Evolutionary conservation across 2,113 vertebrate genomes (phyloP).

Genomic region (Mugil cephalus): DNA sequence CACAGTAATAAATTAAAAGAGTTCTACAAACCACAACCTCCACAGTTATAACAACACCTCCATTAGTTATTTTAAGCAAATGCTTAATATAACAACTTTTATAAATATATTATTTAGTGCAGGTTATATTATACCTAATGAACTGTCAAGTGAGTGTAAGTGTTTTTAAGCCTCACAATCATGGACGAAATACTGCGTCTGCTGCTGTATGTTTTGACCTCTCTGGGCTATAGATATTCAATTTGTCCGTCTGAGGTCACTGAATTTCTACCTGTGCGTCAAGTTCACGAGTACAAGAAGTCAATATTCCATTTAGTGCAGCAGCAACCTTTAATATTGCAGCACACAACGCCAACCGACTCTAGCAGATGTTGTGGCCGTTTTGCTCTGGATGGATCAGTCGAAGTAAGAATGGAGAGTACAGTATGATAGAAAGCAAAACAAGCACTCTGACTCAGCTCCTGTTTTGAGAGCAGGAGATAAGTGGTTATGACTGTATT

Average conservation of each 20-base stretch:
- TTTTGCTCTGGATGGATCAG: neutral
- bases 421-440: neutral
- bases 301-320: conserved; percentile 47
- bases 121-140: no score
- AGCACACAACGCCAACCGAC: neutral
- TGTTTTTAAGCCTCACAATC: conserved; percentile 1
- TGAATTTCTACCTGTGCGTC: conserved; percentile 23
- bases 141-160: no score
- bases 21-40: no score
- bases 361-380: neutral
- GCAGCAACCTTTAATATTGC: conserved; percentile 8
- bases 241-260: conserved; percentile 31
- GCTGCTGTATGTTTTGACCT: conserved; percentile 5
- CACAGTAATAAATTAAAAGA: no score
- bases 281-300: conserved; percentile 17
- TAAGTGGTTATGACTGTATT: conserved; percentile 25
- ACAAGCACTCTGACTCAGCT: conserved; percentile 8
- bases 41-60: no score
- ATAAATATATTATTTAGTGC: no score
- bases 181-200: neutral
- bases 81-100: no score
- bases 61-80: no score
- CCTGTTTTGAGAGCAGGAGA: conserved; percentile 2
- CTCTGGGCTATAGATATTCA: neutral
- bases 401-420: neutral